Evolutionary conservation across 2,888 invertebrate species (phyloP), one percentile per base, ranked within the genome.

Genomic region (Neocrepidodera transversa): DNA sequence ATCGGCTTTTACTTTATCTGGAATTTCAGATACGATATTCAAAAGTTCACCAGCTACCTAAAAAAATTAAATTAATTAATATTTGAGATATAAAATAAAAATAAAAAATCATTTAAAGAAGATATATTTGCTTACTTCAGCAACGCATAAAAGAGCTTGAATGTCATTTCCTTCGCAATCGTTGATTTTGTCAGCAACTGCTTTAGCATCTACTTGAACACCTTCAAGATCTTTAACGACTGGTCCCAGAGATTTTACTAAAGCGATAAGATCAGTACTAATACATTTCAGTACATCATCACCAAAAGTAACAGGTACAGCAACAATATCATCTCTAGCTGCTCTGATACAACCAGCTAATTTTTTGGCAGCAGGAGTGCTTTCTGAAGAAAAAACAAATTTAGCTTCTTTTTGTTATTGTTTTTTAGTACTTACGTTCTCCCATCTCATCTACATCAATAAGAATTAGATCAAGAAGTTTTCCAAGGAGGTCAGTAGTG

Each of bases 41-140:
- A 51, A 2, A n/a, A 57, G 13, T 1, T 51, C 45, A 10, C n/a
- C n/a, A 14, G 16, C 36, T 1, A 45, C 50, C 57, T 57, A 18
- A 50, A 57, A 54, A n/a, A 13, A 30, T n/a, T 6, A 23, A 3
- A 23, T 23, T 23, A 6, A 23, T 23, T 23, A 23, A 23, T n/a
- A n/a, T n/a, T n/a, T n/a, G n/a, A n/a, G n/a, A n/a, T n/a, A n/a
- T n/a, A n/a, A n/a, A n/a, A n/a, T n/a, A n/a, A n/a, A n/a, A n/a
- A n/a, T n/a, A n/a, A n/a, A n/a, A n/a, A n/a, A n/a, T n/a, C n/a
- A n/a, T n/a, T n/a, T n/a, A n/a, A n/a, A n/a, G n/a, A n/a, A n/a
- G n/a, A n/a, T n/a, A n/a, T 23, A 23, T 23, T 23, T 1, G 40
- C 32, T 32, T 32, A 32, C 32, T 32, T 32, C 11, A 3, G 32